Evolutionary conservation across 2,113 vertebrate genomes (phyloP).

Genomic region (Dascyllus trimaculatus): DNA sequence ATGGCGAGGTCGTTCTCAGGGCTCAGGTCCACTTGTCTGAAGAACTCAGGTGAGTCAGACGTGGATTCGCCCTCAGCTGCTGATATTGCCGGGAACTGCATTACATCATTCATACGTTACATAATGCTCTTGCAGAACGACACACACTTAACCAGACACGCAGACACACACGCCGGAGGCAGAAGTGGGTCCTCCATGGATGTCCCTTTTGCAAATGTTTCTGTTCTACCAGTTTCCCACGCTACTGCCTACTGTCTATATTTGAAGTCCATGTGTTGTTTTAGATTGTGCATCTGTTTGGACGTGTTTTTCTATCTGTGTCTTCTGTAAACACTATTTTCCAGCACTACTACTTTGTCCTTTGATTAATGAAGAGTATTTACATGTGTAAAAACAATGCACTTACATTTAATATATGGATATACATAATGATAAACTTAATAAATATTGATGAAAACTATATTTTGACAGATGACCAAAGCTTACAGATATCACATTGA

Average conservation of each 20-base stretch:
- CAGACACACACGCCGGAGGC: constrained; percentile 56
- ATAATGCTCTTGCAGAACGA: constrained; percentile 71
- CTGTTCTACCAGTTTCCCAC: constrained; percentile 61
- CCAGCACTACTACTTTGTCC: no score
- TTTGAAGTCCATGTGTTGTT: constrained; percentile 22
- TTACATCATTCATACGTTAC: constrained; percentile 85
- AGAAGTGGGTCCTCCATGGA: constrained; percentile 62
- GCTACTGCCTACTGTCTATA: constrained; percentile 32
- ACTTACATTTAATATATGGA: no score
- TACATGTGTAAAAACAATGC: no score
- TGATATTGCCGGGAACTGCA: constrained; percentile 63
- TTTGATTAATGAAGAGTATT: no score
- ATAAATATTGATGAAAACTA: no score
- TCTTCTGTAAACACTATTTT: neutral
- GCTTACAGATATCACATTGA: no score
- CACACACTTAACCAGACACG: constrained; percentile 45
- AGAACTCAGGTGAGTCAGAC: constrained; percentile 75
- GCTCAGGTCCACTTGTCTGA: constrained; percentile 60
- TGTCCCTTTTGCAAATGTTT: constrained; percentile 73
- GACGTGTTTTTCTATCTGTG: constrained; percentile 11
- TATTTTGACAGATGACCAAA: no score
- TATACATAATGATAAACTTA: no score
- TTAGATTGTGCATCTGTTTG: constrained; percentile 7
- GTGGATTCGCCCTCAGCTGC: constrained; percentile 65
- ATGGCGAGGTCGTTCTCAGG: neutral